Conservation (phyloP, 2,113 vertebrate genomes). For the Bostrychus sinensis region DNA sequence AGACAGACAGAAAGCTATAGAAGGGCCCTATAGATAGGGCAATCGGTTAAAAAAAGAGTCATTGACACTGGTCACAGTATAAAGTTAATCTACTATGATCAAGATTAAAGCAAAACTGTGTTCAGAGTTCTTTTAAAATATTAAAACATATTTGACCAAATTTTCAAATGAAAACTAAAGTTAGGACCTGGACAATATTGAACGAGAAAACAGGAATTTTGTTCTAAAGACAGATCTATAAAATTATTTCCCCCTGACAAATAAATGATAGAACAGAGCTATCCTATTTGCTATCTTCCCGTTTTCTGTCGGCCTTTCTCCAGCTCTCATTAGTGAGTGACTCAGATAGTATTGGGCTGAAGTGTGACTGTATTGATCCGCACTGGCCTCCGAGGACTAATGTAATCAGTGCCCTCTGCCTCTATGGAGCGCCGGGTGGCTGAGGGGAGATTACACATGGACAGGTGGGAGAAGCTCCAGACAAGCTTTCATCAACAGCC, state of each 20-base stretch:
- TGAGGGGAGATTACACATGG: constrained; percentile 76
- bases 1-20: constrained; percentile 17
- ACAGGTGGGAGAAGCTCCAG: constrained; percentile 43
- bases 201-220: constrained; percentile 36
- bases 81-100: too few species aligned
- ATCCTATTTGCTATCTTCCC: constrained; percentile 44
- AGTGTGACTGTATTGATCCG: constrained; percentile 91
- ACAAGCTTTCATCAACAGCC: not conserved
- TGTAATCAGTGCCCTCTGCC: constrained; percentile 90
- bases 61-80: not conserved
- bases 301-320: constrained; percentile 57
- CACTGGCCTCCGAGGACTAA: constrained; percentile 86
- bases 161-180: too few species aligned
- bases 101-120: too few species aligned
- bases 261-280: constrained; percentile 18
- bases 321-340: constrained; percentile 89
- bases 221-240: constrained; percentile 57
- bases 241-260: constrained; percentile 32
- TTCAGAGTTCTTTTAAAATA: too few species aligned
- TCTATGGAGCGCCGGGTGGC: constrained; percentile 74
- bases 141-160: too few species aligned
- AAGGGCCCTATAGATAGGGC: constrained; percentile 13
- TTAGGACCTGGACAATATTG: constrained; percentile 21
- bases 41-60: constrained; percentile 26
- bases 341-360: constrained; percentile 95